A percentile compares a stretch with the other conserved stretches of the same genome.
phyloP scores from a whole-genome alignment of 2,113 vertebrate genomes.

The Sprattus sprattus region DNA sequence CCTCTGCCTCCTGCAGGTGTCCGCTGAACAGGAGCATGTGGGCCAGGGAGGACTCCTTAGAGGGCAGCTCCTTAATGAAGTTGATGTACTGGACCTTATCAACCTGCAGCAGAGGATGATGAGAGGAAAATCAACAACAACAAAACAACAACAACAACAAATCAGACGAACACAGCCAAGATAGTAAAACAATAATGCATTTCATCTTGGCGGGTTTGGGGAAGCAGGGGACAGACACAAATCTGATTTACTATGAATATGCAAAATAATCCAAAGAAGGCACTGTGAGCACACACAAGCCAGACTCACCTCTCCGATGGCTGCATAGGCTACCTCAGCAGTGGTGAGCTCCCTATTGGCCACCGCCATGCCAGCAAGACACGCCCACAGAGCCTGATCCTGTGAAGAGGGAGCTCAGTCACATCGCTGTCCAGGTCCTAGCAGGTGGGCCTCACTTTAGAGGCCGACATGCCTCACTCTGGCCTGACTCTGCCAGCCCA shows the following conservation, averaged over 20 bases:
- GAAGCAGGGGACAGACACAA: not conserved
- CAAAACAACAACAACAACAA: not conserved
- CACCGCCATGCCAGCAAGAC: slow-evolving; percentile 94
- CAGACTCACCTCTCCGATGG: slow-evolving; percentile 83
- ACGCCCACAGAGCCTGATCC: slow-evolving; percentile 91
- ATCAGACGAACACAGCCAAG: too few relatives aligned
- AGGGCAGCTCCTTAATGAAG: slow-evolving; percentile 88
- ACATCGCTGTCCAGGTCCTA: too few relatives aligned
- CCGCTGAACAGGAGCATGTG: slow-evolving; percentile 90
- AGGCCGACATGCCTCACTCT: too few relatives aligned
- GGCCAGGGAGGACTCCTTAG: slow-evolving; percentile 87
- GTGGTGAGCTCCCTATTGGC: slow-evolving; percentile 84
- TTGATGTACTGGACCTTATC: slow-evolving; percentile 92
- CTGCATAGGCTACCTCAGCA: slow-evolving; percentile 89
- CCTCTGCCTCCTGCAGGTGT: slow-evolving; percentile 85
- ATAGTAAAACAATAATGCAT: too few relatives aligned
- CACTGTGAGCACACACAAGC: too few relatives aligned
- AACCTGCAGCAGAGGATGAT: slow-evolving; percentile 66
- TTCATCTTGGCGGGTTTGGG: too few relatives aligned
- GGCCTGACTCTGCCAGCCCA: too few relatives aligned
- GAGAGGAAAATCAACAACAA: not conserved
- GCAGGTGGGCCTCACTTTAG: too few relatives aligned
- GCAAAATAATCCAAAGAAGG: not conserved
- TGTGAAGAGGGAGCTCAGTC: slow-evolving; percentile 48
- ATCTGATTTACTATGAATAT: not conserved